Base-by-base conservation (phyloP, 2,113 vertebrate species). In the Hippocampus abdominalis region DNA sequence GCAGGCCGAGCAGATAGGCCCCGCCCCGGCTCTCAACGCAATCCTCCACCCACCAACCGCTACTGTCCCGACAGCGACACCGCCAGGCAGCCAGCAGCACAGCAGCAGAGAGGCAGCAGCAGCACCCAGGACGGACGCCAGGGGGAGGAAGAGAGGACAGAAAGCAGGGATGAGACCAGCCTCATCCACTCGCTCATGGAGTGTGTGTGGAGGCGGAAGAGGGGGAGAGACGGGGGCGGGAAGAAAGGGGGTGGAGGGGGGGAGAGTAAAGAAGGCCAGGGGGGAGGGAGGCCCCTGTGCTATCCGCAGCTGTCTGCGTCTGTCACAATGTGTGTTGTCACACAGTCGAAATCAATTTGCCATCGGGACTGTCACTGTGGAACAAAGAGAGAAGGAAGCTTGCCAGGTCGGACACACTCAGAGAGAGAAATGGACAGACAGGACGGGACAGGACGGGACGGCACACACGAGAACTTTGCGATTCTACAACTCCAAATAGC, bases 271-370 rank as follows among this genome's bases (percentile, higher is more conserved):
- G 78, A 86, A 83, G 76, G 32, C 32, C 32, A 32, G 69, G 61
- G 76, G 80, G 85, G 57, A 80, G 75, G 79, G 78, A 69, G 16
- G 75, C 78, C 86, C 90, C 90, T 92, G 90, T 91, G 90, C 92
- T 92, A 93, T 92, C 91, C 91, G 88, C 87, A 92, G 90, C 91
- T 92, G 90, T 89, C 88, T 92, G 91, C 90, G 90, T 94, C 95
- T 93, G 90, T 91, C 88, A 89, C 86, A 89, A 89, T 91, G 91
- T 93, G 90, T 93, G 92, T 94, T 94, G 94, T 98, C 96, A 98
- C 94, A 98, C 97, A 88, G 97, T 98, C 88, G 97, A 98, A 93
- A 98, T 97, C 94, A 98, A 96, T 91, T 96, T 97, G 94, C 95
- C 94, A 91, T 96, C 96, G 93, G 96, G 94, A 74, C 96, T 98